Percentiles rank a stretch among this genome's conserved stretches.
These are phyloP conservation scores for Microctenopoma steveboyesi DNA, from an alignment of 2,797 vertebrate species.

Conservation along the genomic window DNA sequence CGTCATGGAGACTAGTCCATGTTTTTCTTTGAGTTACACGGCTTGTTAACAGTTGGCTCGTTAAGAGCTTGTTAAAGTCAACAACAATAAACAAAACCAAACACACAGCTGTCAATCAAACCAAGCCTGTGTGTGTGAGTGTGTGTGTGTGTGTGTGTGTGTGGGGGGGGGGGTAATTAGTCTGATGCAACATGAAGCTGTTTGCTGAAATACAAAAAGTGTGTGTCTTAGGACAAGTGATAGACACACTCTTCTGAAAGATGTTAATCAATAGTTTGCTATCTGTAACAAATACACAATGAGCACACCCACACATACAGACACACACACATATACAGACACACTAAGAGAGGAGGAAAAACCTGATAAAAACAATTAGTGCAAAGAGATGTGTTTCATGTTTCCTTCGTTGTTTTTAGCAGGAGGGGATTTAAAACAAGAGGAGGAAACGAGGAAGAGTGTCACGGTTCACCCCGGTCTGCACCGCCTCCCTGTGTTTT, in stretches of 20 bases:
- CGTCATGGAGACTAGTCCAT: neutral
- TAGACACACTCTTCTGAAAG: slow-evolving; percentile 11
- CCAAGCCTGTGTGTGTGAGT: neutral
- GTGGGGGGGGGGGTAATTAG: slow-evolving; percentile 9
- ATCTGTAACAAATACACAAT: slow-evolving; percentile 31
- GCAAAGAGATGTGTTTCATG: neutral
- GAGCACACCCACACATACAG: slow-evolving; percentile 15
- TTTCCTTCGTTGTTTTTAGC: neutral
- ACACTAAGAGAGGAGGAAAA: neutral
- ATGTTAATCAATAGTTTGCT: slow-evolving; percentile 32
- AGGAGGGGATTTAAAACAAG: neutral
- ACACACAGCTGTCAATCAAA: slow-evolving; percentile 26
- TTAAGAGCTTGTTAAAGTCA: slow-evolving; percentile 22
- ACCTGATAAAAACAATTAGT: slow-evolving; percentile 42
- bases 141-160: neutral
- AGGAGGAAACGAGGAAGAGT: neutral
- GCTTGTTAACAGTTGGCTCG: slow-evolving; percentile 24
- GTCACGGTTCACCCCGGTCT: too few species aligned
- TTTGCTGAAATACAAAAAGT: slow-evolving; percentile 22
- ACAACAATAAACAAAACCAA: slow-evolving; percentile 12
- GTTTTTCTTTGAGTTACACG: slow-evolving; percentile 11
- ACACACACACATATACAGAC: neutral
- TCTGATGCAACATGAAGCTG: slow-evolving; percentile 36
- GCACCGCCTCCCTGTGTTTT: too few species aligned
- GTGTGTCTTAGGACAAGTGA: neutral